A percentile compares a stretch with the other conserved stretches of the same genome.
Conservation (phyloP, 2,113 vertebrate species). For the Sinocyclocheilus grahami region DNA sequence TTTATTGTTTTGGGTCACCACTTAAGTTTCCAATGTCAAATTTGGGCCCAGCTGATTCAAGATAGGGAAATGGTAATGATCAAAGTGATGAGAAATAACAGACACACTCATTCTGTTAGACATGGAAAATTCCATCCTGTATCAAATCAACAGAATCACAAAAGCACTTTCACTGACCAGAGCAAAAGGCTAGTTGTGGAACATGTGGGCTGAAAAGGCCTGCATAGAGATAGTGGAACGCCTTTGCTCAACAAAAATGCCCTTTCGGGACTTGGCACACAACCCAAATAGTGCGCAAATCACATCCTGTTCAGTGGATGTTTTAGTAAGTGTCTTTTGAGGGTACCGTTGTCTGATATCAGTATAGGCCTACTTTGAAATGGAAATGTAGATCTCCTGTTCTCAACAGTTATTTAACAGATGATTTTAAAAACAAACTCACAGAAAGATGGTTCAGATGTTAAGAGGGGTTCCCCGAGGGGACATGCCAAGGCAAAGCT, state of each 20-base stretch:
- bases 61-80: conserved; percentile 1
- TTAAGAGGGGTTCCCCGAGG: conserved; percentile 19
- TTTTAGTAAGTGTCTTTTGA: background rate
- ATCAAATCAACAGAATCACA: conserved; percentile 1
- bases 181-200: background rate
- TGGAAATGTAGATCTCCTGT: background rate
- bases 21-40: background rate
- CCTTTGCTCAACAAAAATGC: background rate
- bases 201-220: background rate
- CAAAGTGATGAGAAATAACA: conserved; percentile 19
- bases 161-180: background rate
- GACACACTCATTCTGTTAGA: background rate
- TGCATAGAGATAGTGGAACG: background rate
- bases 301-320: background rate
- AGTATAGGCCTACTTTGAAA: background rate
- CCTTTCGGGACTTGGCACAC: background rate
- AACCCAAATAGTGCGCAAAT: background rate
- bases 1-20: background rate
- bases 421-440: background rate
- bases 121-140: conserved; percentile 9
- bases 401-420: background rate
- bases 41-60: background rate
- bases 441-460: background rate
- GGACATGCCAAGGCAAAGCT: conserved; percentile 28
- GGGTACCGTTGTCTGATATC: background rate